Evolutionary conservation across 2,113 vertebrate genomes (phyloP).

Genomic region (Anhinga rufa): DNA sequence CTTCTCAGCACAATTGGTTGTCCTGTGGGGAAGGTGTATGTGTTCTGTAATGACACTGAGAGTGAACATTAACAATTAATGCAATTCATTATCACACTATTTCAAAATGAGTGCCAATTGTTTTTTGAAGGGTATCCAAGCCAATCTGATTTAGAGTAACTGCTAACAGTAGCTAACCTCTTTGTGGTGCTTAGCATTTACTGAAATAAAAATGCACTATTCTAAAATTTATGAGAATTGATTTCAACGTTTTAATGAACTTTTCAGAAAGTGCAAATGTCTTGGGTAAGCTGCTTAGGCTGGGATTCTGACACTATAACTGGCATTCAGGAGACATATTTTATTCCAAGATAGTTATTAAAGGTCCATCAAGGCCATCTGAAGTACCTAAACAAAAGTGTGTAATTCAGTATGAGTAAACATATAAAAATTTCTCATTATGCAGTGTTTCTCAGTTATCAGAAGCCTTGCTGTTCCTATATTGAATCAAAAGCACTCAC

Average conservation of each 20-base stretch:
- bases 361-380: background rate
- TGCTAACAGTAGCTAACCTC: background rate
- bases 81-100: slow-evolving; percentile 46
- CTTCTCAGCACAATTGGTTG: background rate
- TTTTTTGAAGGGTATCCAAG: background rate
- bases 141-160: background rate
- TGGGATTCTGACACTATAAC: background rate
- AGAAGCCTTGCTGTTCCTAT: background rate
- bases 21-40: background rate
- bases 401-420: background rate
- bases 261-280: background rate
- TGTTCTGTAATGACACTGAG: background rate
- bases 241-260: slow-evolving; percentile 5
- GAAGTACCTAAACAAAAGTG: background rate
- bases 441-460: background rate
- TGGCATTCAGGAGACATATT: background rate
- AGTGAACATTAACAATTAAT: slow-evolving; percentile 60
- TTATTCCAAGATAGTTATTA: background rate
- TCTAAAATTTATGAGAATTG: slow-evolving; percentile 31
- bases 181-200: background rate
- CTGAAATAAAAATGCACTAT: slow-evolving; percentile 18
- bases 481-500: background rate
- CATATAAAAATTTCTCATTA: background rate
- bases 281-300: background rate
- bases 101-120: slow-evolving; percentile 6